Percentiles rank a stretch among this genome's conserved stretches.
phyloP scores from a whole-genome alignment of 2,113 vertebrate species.

The Arothron firmamentum region DNA sequence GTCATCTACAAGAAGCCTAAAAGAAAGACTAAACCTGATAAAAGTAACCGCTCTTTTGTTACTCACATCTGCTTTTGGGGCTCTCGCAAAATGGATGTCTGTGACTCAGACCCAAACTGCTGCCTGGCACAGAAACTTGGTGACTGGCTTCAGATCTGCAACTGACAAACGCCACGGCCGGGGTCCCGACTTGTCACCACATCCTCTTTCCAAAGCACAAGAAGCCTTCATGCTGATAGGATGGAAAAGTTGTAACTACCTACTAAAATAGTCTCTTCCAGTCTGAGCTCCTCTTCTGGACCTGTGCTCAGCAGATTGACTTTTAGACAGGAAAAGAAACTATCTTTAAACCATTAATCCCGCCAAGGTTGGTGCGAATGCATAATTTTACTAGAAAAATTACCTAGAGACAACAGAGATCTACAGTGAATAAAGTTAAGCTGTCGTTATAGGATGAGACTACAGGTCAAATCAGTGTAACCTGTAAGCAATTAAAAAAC shows the following conservation, averaged over 20 bases:
- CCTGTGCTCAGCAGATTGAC: conserved; percentile 32
- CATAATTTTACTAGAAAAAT: not conserved
- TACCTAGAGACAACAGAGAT: not conserved
- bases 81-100: not conserved
- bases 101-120: conserved; percentile 53
- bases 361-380: not conserved
- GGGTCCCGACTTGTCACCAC: conserved; percentile 66
- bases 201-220: conserved; percentile 69
- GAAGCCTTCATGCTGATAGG: conserved; percentile 53
- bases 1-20: too few species aligned
- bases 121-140: conserved; percentile 14
- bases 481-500: conserved; percentile 13
- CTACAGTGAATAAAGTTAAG: conserved; percentile 3
- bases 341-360: not conserved
- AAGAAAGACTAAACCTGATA: not conserved
- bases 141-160: conserved; percentile 46
- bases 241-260: conserved; percentile 60
- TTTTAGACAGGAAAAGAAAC: not conserved
- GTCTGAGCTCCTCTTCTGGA: conserved; percentile 63
- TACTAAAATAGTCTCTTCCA: conserved; percentile 67
- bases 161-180: conserved; percentile 48
- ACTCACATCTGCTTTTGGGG: not conserved
- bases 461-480: conserved; percentile 10
- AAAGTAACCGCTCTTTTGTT: not conserved
- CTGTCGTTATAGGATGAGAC: conserved; percentile 26